Percentiles rank a stretch among this genome's conserved stretches.
Conservation (phyloP, 2,113 vertebrate genomes). For the Orycteropus afer region DNA sequence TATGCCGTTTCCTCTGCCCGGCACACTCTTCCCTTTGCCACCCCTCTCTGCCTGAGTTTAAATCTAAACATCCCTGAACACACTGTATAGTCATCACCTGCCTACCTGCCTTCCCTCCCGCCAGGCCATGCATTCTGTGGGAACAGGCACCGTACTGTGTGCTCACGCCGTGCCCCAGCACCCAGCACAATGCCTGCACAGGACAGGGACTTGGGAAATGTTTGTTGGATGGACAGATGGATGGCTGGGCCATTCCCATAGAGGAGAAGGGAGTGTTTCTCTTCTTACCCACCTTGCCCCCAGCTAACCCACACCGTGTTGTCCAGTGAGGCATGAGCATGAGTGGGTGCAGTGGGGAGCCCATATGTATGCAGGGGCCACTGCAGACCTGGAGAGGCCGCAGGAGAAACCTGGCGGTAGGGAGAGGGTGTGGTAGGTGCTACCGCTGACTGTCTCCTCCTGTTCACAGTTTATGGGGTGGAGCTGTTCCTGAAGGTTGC, state of each 20-base stretch:
- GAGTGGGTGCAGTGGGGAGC: too few species aligned
- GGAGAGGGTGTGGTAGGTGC: not conserved
- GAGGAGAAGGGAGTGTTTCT: rapidly evolving
- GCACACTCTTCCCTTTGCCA: not conserved
- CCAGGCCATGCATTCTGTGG: rapidly evolving
- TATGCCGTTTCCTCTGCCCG: not conserved
- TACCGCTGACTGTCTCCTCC: not conserved
- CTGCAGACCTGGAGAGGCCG: not conserved
- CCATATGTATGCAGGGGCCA: rapidly evolving
- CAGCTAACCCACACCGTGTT: not conserved
- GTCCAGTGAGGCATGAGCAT: rapidly evolving
- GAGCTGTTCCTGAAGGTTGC: conserved; percentile 96
- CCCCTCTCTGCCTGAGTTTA: not conserved
- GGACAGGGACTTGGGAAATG: not conserved
- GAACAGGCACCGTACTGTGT: rapidly evolving
- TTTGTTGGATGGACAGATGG: rapidly evolving
- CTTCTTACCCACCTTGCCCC: not conserved
- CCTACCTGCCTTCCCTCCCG: not conserved
- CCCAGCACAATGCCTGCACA: rapidly evolving
- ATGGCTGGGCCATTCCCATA: rapidly evolving
- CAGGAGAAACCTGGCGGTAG: rapidly evolving
- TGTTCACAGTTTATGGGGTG: conserved; percentile 91
- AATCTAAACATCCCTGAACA: not conserved
- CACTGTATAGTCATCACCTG: rapidly evolving
- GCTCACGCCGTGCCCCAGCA: not conserved